These are phyloP conservation scores for Tipula vernalis DNA, from an alignment of 2,888 invertebrate genomes.

Conservation along the genomic window DNA sequence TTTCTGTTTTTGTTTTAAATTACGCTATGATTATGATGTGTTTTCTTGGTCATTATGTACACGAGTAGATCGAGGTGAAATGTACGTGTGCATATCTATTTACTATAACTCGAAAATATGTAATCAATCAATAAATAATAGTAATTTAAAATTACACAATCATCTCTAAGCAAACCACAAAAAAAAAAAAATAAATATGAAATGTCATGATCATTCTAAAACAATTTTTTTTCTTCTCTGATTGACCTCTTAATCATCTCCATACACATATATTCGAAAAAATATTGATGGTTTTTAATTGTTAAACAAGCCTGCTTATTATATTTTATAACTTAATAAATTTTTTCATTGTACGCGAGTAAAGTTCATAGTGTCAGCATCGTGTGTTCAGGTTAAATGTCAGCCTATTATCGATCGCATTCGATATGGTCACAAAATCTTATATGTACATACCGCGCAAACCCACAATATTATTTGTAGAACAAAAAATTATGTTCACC, in stretches of 20 bases:
- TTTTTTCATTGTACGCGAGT: background rate
- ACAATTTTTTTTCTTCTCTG: background rate
- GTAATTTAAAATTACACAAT: background rate
- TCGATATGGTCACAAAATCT: background rate
- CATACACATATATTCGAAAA: background rate
- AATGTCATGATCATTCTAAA: background rate
- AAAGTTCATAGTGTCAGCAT: background rate
- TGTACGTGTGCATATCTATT: background rate
- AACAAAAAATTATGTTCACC: background rate
- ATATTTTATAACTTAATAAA: background rate
- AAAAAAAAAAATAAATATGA: background rate
- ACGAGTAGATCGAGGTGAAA: background rate
- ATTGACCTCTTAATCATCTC: background rate
- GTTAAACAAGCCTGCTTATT: background rate
- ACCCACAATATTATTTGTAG: background rate
- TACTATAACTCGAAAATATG: background rate
- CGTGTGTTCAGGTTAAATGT: background rate
- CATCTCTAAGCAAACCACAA: background rate
- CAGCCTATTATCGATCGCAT: background rate
- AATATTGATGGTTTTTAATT: background rate
- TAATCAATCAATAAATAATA: slow-evolving; percentile 4
- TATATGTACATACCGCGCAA: background rate
- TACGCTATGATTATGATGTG: background rate
- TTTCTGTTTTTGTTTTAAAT: background rate
- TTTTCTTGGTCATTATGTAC: background rate